Base-by-base conservation (phyloP, 2,113 vertebrate genomes). In the Eulemur rufifrons region DNA sequence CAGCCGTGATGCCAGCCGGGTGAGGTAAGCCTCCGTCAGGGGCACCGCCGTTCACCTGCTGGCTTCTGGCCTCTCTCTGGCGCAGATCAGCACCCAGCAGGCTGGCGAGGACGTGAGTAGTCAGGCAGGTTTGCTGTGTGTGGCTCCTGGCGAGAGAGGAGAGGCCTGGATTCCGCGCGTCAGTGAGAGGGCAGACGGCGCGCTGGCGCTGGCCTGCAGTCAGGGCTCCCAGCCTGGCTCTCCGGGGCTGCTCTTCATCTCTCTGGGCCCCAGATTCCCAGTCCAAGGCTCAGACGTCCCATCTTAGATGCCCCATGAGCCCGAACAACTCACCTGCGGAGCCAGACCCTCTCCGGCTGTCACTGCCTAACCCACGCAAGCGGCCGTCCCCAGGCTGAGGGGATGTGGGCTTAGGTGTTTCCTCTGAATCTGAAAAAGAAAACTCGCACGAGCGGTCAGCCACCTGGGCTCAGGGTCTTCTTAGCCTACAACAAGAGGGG, bases 21-120 rank as follows among this genome's bases (percentile, higher is more conserved):
- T 97, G 92, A 97, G 83, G 86, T 93, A 96, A 97, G 95, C n/a
- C 37, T 93, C 76, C 1, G 0, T 50, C 0, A 6, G 84, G 94
- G 83, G 32, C 52, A 68, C 81, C 32, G 11, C 81, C 32, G 11
- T 94, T 96, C 96, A 96, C 96, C 97, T 97, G 71, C 92, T 96
- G 94, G 89, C 87, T 71, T 39, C 90, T 88, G 71, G 54, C 92
- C 77, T 95, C 39, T 71, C 74, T 66, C 93, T 94, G 74, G 83
- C 3, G 5, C 59, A 0, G 0, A 85, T 69, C 85, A 8, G 14
- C 54, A 77, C 74, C 87, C 69, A 87, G 84, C 9, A 81, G 69
- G 76, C 94, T 95, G 96, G 50, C 45, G 13, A 56, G 80, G 45
- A 50, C 18, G 7, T 91, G 71, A 94, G 52, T n/a, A 92, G 73